A percentile compares a stretch with the other conserved stretches of the same genome.
Conservation (phyloP, 2,888 invertebrate genomes). For the Masnerella sp. region DNA sequence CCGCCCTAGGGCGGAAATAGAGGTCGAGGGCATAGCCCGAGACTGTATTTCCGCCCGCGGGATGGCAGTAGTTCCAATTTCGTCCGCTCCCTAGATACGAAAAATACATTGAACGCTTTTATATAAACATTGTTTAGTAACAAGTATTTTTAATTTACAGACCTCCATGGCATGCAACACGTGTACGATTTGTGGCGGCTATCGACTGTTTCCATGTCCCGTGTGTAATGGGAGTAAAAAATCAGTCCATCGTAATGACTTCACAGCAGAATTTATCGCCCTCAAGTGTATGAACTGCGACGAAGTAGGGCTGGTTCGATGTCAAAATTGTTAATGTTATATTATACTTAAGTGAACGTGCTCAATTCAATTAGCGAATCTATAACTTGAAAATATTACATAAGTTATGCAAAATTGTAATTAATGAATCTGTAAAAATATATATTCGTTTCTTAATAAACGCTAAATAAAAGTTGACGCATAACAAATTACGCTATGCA, state of each 20-base stretch:
- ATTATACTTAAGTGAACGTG: conserved; percentile 18
- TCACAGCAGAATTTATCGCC: conserved; percentile 95
- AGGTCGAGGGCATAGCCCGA: no score
- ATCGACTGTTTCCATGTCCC: conserved; percentile 92
- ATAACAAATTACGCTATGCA: no score
- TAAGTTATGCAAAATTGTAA: conserved; percentile 25
- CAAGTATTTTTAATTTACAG: conserved; percentile 78
- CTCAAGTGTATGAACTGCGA: conserved; percentile 97
- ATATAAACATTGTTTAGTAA: no score
- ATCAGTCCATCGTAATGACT: conserved; percentile 95
- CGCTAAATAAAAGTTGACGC: no score
- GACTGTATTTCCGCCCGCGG: no score
- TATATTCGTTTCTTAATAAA: no score
- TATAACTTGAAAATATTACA: conserved; percentile 23
- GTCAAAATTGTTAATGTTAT: conserved; percentile 85
- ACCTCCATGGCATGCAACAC: conserved; percentile 88
- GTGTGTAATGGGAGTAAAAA: conserved; percentile 98
- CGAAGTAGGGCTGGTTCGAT: conserved; percentile 94
- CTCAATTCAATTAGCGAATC: conserved; percentile 41
- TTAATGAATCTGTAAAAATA: conserved; percentile 6
- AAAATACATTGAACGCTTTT: no score
- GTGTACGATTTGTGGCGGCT: conserved; percentile 95
- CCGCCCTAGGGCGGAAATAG: no score
- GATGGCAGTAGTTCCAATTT: no score
- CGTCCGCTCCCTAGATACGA: no score